A percentile compares a stretch with the other conserved stretches of the same genome.
Evolutionary conservation across 1,140 invertebrate genomes (phyloP).

Genomic region (Dermatophagoides farinae): DNA sequence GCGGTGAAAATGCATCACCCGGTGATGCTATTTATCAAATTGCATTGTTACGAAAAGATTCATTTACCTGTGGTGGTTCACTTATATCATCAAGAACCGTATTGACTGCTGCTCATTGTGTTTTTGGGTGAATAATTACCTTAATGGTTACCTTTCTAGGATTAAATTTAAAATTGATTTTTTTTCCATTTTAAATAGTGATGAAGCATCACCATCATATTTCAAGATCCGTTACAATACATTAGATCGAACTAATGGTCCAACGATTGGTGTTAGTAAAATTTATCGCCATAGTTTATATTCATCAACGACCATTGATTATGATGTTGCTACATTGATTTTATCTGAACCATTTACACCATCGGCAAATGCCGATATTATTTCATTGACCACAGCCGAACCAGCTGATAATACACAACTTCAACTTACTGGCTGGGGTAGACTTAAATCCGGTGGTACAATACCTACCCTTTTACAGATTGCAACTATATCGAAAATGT

Average conservation of each 20-base stretch:
- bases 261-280: background rate
- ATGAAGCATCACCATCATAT: background rate
- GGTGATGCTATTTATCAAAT: background rate
- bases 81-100: background rate
- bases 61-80: slow-evolving; percentile 1
- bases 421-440: background rate
- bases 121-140: background rate
- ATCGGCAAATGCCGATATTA: background rate
- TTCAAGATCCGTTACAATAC: background rate
- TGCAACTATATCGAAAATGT: background rate
- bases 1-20: background rate
- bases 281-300: background rate
- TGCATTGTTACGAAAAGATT: background rate
- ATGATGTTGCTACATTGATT: background rate
- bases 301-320: background rate
- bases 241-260: background rate
- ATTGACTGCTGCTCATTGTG: background rate
- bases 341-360: background rate
- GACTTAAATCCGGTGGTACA: background rate
- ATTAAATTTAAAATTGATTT: background rate
- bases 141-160: too few species aligned
- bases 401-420: background rate
- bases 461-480: background rate
- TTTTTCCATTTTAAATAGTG: background rate
- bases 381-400: background rate